phyloP scores from a whole-genome alignment of 2,797 vertebrate species.

The Scarus forsteni region DNA sequence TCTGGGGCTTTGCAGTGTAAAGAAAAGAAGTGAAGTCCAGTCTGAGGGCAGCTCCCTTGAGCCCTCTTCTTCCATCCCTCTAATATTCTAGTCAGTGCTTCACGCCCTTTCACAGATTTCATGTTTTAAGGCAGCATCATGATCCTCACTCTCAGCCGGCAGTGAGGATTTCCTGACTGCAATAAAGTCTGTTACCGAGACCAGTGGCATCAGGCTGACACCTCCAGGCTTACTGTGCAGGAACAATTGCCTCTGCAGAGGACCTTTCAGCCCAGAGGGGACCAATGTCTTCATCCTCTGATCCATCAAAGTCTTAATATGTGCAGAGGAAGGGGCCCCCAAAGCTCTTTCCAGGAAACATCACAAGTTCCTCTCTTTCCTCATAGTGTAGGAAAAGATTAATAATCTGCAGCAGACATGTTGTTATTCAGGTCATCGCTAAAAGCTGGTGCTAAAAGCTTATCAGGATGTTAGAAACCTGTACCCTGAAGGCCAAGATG shows the following conservation, averaged over 20 bases:
- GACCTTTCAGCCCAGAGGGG: background rate
- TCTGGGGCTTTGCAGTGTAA: background rate
- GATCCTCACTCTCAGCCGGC: background rate
- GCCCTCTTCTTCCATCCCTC: background rate
- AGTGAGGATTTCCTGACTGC: background rate
- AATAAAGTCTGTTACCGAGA: background rate
- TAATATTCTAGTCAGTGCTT: background rate
- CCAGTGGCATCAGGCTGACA: background rate
- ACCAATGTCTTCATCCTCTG: background rate
- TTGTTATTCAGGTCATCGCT: background rate
- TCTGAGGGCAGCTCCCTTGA: slow-evolving; percentile 3
- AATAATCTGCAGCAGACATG: background rate
- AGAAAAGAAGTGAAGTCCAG: background rate
- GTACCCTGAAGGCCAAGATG: too few relatives aligned
- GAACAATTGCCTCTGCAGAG: slow-evolving; percentile 6
- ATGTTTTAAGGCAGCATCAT: background rate
- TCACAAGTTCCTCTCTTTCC: background rate
- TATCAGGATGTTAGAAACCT: background rate
- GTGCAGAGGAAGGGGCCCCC: background rate
- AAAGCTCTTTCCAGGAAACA: slow-evolving; percentile 1
- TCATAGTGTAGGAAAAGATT: background rate
- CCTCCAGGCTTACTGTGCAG: background rate
- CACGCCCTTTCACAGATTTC: slow-evolving; percentile 2
- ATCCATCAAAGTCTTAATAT: slow-evolving; percentile 27
- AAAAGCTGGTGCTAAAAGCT: background rate